Conservation (phyloP, 2,888 invertebrate genomes). For the Ectemnius continuus region DNA sequence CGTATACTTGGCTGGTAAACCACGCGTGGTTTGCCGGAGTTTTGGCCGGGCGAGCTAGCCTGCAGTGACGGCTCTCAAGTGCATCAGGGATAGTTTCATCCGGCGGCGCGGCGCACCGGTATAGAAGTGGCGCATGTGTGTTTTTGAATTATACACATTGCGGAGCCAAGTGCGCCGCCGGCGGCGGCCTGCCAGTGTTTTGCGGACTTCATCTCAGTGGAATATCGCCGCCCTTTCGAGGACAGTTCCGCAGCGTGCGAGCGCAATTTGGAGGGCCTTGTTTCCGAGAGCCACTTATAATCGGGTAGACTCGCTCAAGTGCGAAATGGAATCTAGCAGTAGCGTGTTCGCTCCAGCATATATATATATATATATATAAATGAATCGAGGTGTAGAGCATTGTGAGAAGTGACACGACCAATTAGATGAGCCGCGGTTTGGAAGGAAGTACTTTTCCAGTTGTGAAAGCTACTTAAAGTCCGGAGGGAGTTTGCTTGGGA, state of each 20-base stretch:
- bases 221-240: constrained; percentile 43
- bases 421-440: too few relatives aligned
- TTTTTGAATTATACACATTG: constrained; percentile 36
- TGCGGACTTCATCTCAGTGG: constrained; percentile 25
- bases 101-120: constrained; percentile 4
- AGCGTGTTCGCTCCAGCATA: not conserved
- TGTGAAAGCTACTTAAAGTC: too few relatives aligned
- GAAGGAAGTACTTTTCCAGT: too few relatives aligned
- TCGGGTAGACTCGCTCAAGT: constrained; percentile 40
- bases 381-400: too few relatives aligned
- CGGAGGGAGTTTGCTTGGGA: too few relatives aligned
- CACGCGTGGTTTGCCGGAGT: constrained; percentile 3
- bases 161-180: constrained; percentile 29
- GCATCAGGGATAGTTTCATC: constrained; percentile 16
- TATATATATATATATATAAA: too few relatives aligned
- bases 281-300: constrained; percentile 50
- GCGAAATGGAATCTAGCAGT: constrained; percentile 26
- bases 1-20: not conserved
- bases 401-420: too few relatives aligned
- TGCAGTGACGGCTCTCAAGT: not conserved
- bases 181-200: constrained; percentile 13
- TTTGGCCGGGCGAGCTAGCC: too few relatives aligned
- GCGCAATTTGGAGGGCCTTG: constrained; percentile 54
- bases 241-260: constrained; percentile 52
- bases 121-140: constrained; percentile 20